Conservation (phyloP, 2,888 invertebrate genomes). For the Cataglyphis cursor region DNA sequence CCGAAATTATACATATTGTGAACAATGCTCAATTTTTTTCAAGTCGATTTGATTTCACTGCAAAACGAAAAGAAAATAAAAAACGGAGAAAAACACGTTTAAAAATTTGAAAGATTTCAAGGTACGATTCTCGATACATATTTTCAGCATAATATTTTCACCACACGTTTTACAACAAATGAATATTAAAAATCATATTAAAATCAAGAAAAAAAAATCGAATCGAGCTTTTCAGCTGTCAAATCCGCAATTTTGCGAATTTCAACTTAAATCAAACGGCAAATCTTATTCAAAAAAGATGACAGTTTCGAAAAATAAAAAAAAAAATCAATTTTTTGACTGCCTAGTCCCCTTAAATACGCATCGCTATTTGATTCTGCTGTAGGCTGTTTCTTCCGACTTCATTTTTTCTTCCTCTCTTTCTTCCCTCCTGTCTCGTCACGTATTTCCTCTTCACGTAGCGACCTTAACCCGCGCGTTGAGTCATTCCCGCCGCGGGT, state of each 20-base stretch:
- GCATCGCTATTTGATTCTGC: background rate
- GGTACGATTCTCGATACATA: no score
- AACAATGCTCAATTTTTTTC: no score
- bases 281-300: background rate
- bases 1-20: no score
- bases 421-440: conserved; percentile 24
- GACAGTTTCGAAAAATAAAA: background rate
- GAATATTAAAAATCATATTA: no score
- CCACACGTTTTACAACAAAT: no score
- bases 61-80: no score
- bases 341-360: background rate
- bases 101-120: no score
- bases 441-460: conserved; percentile 54
- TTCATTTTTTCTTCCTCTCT: background rate
- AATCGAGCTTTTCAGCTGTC: no score
- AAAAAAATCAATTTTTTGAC: background rate
- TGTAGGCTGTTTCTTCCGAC: background rate
- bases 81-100: no score
- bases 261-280: background rate
- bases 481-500: conserved; percentile 50
- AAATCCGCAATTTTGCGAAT: background rate
- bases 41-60: no score
- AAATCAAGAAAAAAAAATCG: no score
- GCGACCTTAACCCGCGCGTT: conserved; percentile 54
- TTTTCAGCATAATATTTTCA: no score